Percentiles rank a stretch among this genome's conserved stretches.
These are phyloP conservation scores for Elysia crispata DNA, from an alignment of 2,888 invertebrate species.

Conservation along the genomic window DNA sequence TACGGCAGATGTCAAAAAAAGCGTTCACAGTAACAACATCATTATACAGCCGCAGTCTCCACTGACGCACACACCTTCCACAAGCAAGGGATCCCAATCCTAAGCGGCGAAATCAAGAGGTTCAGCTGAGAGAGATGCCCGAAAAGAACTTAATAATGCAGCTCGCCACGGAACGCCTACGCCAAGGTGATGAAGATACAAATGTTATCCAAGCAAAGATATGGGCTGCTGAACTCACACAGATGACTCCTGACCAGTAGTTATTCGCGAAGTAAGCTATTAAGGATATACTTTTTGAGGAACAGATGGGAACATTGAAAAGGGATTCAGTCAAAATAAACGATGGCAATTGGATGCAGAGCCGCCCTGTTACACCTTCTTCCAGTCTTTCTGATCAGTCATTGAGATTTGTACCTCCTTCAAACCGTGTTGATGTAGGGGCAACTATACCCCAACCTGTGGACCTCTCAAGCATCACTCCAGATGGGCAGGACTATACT, in stretches of 20 bases:
- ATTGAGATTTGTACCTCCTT: not conserved
- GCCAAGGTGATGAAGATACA: not conserved
- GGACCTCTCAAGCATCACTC: not conserved
- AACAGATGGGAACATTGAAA: slow-evolving; percentile 1
- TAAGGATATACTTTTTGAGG: slow-evolving; percentile 1
- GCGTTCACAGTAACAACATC: not conserved
- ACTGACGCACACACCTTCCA: too few relatives aligned
- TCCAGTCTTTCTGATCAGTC: not conserved
- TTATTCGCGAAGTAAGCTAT: not conserved
- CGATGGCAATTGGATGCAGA: too few relatives aligned
- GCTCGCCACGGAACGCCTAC: not conserved
- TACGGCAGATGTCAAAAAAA: not conserved
- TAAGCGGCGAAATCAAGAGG: not conserved
- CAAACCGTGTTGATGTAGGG: not conserved
- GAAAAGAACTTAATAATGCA: not conserved
- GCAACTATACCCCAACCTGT: not conserved
- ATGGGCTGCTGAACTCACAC: not conserved
- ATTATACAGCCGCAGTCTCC: not conserved
- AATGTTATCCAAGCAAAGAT: slow-evolving; percentile 1
- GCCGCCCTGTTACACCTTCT: too few relatives aligned
- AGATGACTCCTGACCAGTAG: not conserved
- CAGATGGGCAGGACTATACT: too few relatives aligned
- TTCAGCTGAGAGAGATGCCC: not conserved
- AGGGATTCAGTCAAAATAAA: too few relatives aligned
- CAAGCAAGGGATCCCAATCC: not conserved